Evolutionary conservation across 2,113 vertebrate genomes (phyloP).

Genomic region (Parotia lawesii): DNA sequence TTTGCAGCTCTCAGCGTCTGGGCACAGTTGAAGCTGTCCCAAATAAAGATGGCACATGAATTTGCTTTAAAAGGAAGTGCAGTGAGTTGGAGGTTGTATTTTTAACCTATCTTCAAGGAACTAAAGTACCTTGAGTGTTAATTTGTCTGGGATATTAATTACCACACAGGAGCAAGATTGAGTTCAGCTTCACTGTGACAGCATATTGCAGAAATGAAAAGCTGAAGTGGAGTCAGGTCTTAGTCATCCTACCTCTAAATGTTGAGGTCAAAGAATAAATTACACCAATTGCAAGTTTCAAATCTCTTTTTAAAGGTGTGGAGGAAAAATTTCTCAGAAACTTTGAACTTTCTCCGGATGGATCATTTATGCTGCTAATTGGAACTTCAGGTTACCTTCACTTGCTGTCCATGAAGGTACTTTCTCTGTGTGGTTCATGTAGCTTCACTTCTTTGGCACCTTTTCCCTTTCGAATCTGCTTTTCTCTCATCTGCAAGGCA

Average conservation of each 20-base stretch:
- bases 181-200: neutral
- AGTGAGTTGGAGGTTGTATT: neutral
- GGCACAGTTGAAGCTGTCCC: neutral
- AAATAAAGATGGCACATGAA: neutral
- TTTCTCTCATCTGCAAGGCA: neutral
- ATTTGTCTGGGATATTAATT: neutral
- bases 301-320: constrained; percentile 76
- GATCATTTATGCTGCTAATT: constrained; percentile 84
- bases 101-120: neutral
- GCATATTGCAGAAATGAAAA: neutral
- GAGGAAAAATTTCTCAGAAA: constrained; percentile 81
- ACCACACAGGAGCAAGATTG: neutral
- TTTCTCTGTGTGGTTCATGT: neutral
- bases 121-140: neutral
- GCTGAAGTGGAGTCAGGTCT: neutral
- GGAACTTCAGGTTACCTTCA: constrained; percentile 88
- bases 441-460: neutral
- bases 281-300: neutral
- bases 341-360: constrained; percentile 89
- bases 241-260: neutral
- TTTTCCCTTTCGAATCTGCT: neutral
- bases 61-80: neutral
- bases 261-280: neutral
- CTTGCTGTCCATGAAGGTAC: constrained; percentile 88
- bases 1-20: neutral